Percentiles rank a stretch among this genome's conserved stretches.
Evolutionary conservation across 2,888 invertebrate genomes (phyloP).

Genomic region (Oasisia sp.): DNA sequence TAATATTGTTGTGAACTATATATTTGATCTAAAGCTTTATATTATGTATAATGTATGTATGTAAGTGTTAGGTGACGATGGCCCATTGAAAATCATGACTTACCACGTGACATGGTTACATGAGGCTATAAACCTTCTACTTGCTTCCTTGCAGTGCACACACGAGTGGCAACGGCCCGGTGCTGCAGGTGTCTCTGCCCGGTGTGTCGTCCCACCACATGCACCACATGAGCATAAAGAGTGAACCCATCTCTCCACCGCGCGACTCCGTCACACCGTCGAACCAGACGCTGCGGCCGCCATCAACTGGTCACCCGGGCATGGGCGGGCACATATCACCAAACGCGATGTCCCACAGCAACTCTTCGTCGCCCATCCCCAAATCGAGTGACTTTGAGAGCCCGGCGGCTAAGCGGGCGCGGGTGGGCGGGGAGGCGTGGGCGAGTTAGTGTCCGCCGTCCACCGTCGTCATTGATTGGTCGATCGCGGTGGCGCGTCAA

Average conservation of each 20-base stretch:
- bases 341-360: slow-evolving; percentile 63
- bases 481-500: neutral
- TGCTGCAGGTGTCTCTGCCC: neutral
- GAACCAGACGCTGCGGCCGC: slow-evolving; percentile 68
- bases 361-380: slow-evolving; percentile 66
- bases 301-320: slow-evolving; percentile 60
- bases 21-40: too few species aligned
- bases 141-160: neutral
- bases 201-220: neutral
- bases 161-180: neutral
- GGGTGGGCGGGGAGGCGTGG: slow-evolving; percentile 84
- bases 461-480: neutral
- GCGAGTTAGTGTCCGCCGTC: slow-evolving; percentile 56
- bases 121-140: too few species aligned
- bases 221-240: slow-evolving; percentile 81
- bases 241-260: slow-evolving; percentile 94
- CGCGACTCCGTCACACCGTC: slow-evolving; percentile 77
- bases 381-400: slow-evolving; percentile 61
- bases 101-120: neutral
- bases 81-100: too few species aligned
- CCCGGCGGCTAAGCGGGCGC: slow-evolving; percentile 79
- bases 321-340: neutral
- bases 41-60: too few species aligned
- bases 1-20: too few species aligned
- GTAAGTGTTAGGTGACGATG: too few species aligned